These are phyloP conservation scores for Gallirallus australis DNA, from an alignment of 2,797 vertebrate genomes.

Conservation along the genomic window DNA sequence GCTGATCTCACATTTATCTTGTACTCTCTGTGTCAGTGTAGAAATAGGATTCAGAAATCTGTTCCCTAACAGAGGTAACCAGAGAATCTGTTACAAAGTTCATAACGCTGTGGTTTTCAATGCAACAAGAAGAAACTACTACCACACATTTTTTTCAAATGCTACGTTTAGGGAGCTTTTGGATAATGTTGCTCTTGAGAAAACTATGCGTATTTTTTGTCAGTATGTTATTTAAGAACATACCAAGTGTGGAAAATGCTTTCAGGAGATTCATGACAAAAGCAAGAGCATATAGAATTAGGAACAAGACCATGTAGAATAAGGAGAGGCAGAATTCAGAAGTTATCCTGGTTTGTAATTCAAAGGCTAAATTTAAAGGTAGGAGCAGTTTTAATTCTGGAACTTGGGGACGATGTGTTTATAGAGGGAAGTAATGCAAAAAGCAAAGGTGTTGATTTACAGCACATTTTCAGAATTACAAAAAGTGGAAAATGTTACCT, in stretches of 20 bases:
- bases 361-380: neutral
- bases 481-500: neutral
- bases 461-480: neutral
- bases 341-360: neutral
- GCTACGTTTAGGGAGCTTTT: neutral
- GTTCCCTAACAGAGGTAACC: neutral
- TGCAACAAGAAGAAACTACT: neutral
- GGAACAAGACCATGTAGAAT: no score
- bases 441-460: neutral
- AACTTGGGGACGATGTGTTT: neutral
- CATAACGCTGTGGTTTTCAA: neutral
- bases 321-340: neutral
- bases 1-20: neutral
- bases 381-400: neutral
- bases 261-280: neutral
- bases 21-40: neutral
- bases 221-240: neutral
- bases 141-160: neutral
- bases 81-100: neutral
- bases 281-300: neutral
- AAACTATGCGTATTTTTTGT: neutral
- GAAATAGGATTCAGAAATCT: neutral
- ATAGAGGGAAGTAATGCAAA: neutral
- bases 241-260: neutral
- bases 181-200: neutral